A percentile compares a stretch with the other conserved stretches of the same genome.
These are phyloP conservation scores for Macrotrachela quadricornifera DNA, from an alignment of 1,140 invertebrate species.

Conservation along the genomic window DNA sequence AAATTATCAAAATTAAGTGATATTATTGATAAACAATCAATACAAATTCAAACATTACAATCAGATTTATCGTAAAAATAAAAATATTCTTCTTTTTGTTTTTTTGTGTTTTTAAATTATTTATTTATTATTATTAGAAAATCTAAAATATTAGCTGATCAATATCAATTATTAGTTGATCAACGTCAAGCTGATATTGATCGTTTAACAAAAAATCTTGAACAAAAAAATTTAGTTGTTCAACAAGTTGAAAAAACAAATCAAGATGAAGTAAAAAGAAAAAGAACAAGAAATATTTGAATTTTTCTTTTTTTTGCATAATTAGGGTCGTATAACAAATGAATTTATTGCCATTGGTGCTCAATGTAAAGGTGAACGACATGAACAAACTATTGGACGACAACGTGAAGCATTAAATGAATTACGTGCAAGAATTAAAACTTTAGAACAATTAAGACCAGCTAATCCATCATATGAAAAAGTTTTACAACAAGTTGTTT, in stretches of 20 bases:
- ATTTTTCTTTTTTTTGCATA: no score
- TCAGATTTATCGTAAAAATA: slow-evolving; percentile 16
- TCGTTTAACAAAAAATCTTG: no score
- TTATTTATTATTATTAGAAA: no score
- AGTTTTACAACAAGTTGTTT: slow-evolving; percentile 21
- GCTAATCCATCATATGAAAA: slow-evolving; percentile 17
- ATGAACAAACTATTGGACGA: slow-evolving; percentile 25
- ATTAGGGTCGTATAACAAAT: slow-evolving; percentile 11
- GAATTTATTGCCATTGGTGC: slow-evolving; percentile 25
- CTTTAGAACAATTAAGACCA: slow-evolving; percentile 14
- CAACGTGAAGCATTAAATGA: slow-evolving; percentile 28
- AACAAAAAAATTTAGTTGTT: no score
- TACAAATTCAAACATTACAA: slow-evolving; percentile 18
- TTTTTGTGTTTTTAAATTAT: no score
- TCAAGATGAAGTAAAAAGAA: no score
- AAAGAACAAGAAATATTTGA: no score
- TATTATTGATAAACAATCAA: slow-evolving; percentile 27
- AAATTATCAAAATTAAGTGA: slow-evolving; percentile 26
- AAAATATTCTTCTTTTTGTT: no score
- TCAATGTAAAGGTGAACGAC: slow-evolving; percentile 27
- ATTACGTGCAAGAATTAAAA: slow-evolving; percentile 20
- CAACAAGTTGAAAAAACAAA: no score
- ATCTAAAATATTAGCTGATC: no score
- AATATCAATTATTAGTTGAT: no score
- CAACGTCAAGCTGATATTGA: no score